Evolutionary conservation across 2,113 vertebrate genomes (phyloP), one percentile per base, ranked within the genome.

Genomic region (Hydrolagus affinis): DNA sequence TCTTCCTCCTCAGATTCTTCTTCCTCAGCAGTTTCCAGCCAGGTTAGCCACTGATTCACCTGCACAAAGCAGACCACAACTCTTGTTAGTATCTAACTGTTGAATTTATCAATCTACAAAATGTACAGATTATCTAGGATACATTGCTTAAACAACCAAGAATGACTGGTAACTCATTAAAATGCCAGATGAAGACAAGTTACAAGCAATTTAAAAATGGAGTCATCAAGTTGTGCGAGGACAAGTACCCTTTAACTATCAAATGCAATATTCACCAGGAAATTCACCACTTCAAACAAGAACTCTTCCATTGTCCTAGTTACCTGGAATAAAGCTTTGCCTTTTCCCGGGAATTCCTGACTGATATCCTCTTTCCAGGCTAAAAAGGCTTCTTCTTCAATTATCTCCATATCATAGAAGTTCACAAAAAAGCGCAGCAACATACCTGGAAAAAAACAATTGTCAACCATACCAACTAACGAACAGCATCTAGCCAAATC

Each of bases 321-420:
- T 94, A 97, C 98, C 97, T 99, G 98, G 93, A 99, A 99, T 92
- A 99, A 95, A 91, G 98, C 96, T 95, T 98, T 99, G 93, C 98
- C 97, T 92, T 99, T 99, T 89, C 98, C 98, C 90, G 98, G 98
- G 94, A 98, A 99, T 90, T 99, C 97, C 93, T 99, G 97, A 87
- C 96, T 96, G 88, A 99, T 97, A 87, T 99, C 98, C 96, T 99
- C 98, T 95, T 99, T 99, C 97, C 98, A 99, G 85, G 97, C 96
- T 86, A 99, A 94, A 89, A 99, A 99, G 91, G 96, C 96, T 94
- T 99, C 98, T 93, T 99, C 98, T 94, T 99, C 97, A 89, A 99
- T 96, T 89, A 99, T 99, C 92, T 99, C 98, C 97, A 99, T 97
- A 87, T 99, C 98, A 88, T 99, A 99, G 87, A 99, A 97, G 93